Evolutionary conservation across 2,888 invertebrate species (phyloP).

Genomic region (Dione vanillae): DNA sequence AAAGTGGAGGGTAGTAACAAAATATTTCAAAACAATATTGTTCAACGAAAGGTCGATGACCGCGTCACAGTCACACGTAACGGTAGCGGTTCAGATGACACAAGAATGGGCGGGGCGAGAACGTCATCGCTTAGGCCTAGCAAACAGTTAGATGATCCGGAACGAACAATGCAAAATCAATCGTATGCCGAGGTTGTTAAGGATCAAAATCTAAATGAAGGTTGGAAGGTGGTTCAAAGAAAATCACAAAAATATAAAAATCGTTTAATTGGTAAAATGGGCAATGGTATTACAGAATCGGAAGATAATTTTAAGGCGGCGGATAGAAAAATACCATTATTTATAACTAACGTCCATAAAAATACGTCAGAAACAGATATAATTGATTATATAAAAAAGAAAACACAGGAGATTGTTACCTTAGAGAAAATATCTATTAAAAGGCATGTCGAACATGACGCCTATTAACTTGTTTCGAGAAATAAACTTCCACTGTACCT

Average conservation of each 20-base stretch:
- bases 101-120: too few relatives aligned
- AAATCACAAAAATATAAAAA: constrained; percentile 26
- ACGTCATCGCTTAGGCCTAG: too few relatives aligned
- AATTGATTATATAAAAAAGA: background rate
- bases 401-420: background rate
- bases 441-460: background rate
- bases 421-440: background rate
- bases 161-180: too few relatives aligned
- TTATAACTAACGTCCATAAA: constrained; percentile 38
- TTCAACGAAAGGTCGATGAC: too few relatives aligned
- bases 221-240: constrained; percentile 9
- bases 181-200: too few relatives aligned
- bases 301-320: constrained; percentile 32
- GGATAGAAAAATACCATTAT: constrained; percentile 30
- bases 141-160: too few relatives aligned
- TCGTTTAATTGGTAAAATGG: constrained; percentile 36
- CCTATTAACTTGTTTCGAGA: background rate
- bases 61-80: too few relatives aligned
- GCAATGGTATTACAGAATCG: constrained; percentile 28
- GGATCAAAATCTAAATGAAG: too few relatives aligned
- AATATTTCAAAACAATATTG: too few relatives aligned
- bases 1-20: too few relatives aligned
- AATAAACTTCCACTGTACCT: background rate
- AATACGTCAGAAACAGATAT: constrained; percentile 23
- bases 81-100: too few relatives aligned